Evolutionary conservation across 2,113 vertebrate species (phyloP).

Genomic region (Andinoacara biseriatus): DNA sequence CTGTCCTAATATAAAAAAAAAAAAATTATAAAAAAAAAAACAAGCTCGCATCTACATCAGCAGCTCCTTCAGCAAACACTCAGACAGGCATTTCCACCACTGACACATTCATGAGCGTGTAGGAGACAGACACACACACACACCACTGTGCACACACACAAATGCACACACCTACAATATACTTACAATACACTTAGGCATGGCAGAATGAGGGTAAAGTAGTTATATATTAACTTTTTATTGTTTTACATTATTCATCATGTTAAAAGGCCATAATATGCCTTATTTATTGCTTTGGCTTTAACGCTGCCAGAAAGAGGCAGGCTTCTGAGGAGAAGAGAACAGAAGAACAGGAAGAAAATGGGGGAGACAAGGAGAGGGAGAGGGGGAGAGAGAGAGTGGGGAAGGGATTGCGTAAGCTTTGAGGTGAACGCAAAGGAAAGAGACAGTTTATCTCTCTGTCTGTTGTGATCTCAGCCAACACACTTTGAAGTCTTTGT

Average conservation of each 20-base stretch:
- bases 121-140: not conserved
- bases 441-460: constrained; percentile 75
- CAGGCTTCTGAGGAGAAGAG: constrained; percentile 50
- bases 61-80: constrained; percentile 73
- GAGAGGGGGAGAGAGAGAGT: not conserved
- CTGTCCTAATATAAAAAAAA: constrained; percentile 71
- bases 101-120: constrained; percentile 60
- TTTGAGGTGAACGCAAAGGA: constrained; percentile 56
- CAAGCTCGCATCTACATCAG: constrained; percentile 70
- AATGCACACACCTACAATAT: constrained; percentile 53
- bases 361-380: not conserved
- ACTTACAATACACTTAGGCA: constrained; percentile 74
- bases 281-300: constrained; percentile 77
- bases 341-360: constrained; percentile 36
- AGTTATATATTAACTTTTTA: constrained; percentile 83
- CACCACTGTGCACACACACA: constrained; percentile 6
- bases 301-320: constrained; percentile 63
- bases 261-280: constrained; percentile 81
- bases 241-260: constrained; percentile 83
- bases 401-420: constrained; percentile 17
- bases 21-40: constrained; percentile 4
- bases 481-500: constrained; percentile 70
- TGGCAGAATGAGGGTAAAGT: constrained; percentile 80
- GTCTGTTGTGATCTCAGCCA: constrained; percentile 68
- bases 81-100: constrained; percentile 66